Conservation (phyloP, 2,888 invertebrate species). For the Augiades crinisus region DNA sequence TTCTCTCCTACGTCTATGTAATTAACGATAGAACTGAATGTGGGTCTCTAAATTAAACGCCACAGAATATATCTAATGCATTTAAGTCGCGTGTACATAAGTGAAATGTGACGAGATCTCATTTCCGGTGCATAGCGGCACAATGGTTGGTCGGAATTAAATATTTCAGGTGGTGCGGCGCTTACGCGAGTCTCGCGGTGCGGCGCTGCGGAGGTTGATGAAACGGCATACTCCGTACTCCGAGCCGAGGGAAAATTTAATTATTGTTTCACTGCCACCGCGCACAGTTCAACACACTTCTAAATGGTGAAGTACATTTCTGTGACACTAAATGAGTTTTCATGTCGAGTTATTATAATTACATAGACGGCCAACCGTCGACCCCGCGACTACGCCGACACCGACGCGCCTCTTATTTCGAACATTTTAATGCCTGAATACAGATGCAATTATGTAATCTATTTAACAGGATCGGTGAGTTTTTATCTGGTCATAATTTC, state of each 20-base stretch:
- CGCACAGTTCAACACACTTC: conserved; percentile 68
- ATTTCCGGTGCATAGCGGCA: conserved; percentile 65
- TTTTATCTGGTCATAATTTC: no score
- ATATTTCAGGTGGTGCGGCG: conserved; percentile 69
- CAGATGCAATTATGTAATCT: not conserved
- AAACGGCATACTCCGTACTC: conserved; percentile 68
- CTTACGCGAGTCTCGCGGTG: conserved; percentile 56
- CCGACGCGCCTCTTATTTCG: conserved; percentile 3
- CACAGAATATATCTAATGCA: conserved; percentile 12
- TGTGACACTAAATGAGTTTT: conserved; percentile 66
- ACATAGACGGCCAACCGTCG: conserved; percentile 38
- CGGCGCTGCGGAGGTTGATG: conserved; percentile 54
- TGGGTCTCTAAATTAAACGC: not conserved
- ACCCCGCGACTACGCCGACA: conserved; percentile 4
- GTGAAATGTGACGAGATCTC: conserved; percentile 51
- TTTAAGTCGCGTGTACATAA: conserved; percentile 27
- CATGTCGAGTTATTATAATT: conserved; percentile 62
- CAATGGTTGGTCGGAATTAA: conserved; percentile 63
- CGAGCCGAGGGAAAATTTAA: conserved; percentile 70
- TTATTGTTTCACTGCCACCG: conserved; percentile 67
- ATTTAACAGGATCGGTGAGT: not conserved
- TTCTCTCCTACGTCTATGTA: no score
- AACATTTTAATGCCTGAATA: conserved; percentile 1
- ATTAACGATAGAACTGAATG: not conserved
- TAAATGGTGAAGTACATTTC: conserved; percentile 65